Percentiles rank a stretch among this genome's conserved stretches.
phyloP scores from a whole-genome alignment of 2,888 invertebrate species.

The Tridacna crocea region DNA sequence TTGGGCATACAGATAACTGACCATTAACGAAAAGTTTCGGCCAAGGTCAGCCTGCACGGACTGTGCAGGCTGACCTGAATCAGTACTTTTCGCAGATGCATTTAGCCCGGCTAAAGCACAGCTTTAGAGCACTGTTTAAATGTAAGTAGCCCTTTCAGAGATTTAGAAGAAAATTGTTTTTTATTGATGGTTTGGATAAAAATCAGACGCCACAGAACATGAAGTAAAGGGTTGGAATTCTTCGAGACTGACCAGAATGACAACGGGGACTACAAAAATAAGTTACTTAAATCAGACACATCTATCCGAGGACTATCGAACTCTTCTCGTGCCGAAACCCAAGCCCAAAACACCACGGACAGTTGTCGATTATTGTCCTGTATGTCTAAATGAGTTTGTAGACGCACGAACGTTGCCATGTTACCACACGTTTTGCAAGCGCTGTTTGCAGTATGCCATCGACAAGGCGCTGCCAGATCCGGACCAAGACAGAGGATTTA shows the following conservation, averaged over 20 bases:
- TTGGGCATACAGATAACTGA: no score
- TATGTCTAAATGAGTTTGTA: constrained; percentile 37
- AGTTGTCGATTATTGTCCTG: constrained; percentile 32
- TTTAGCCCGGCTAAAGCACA: no score
- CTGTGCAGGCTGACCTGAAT: no score
- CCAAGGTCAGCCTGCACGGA: no score
- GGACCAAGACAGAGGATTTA: constrained; percentile 44
- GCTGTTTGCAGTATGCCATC: constrained; percentile 44
- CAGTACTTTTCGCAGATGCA: no score
- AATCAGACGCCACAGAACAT: not conserved
- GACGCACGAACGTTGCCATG: constrained; percentile 40
- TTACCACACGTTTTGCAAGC: constrained; percentile 40
- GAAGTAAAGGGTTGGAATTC: not conserved
- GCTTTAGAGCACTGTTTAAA: no score
- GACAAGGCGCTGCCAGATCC: constrained; percentile 20
- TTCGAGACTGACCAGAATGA: not conserved
- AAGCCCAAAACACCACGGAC: constrained; percentile 5
- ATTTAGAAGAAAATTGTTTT: not conserved
- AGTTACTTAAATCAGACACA: constrained; percentile 38
- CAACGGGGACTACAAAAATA: constrained; percentile 12
- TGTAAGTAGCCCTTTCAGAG: not conserved
- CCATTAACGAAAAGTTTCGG: no score
- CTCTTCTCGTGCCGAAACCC: constrained; percentile 17
- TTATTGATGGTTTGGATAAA: not conserved
- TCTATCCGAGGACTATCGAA: constrained; percentile 45